phyloP scores from a whole-genome alignment of 2,888 invertebrate species.

The Tetramorium bicarinatum region DNA sequence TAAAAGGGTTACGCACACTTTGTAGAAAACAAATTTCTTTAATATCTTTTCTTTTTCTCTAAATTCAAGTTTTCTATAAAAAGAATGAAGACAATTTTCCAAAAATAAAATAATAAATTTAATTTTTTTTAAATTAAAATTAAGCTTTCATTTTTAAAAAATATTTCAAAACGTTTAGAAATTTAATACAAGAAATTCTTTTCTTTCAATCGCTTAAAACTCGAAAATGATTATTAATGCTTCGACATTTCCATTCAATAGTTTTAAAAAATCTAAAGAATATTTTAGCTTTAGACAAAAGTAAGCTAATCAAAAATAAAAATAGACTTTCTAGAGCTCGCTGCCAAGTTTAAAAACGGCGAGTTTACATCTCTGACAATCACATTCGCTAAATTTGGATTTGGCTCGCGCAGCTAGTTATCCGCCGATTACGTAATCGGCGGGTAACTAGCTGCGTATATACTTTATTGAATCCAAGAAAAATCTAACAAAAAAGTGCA shows the following conservation, averaged over 20 bases:
- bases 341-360: neutral
- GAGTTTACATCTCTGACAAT: neutral
- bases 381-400: neutral
- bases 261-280: neutral
- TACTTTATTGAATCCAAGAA: neutral
- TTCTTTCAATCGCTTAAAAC: neutral
- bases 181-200: neutral
- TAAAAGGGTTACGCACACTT: neutral
- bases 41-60: neutral
- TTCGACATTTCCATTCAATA: neutral
- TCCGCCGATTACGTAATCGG: no score
- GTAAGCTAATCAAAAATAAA: neutral
- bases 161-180: neutral
- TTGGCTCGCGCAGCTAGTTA: neutral
- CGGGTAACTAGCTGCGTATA: no score
- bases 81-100: neutral
- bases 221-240: neutral
- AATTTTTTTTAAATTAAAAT: neutral
- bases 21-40: neutral
- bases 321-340: neutral
- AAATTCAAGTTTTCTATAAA: no score
- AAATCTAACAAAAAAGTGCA: neutral
- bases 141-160: neutral
- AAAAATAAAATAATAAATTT: neutral
- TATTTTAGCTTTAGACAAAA: neutral